Evolutionary conservation across 2,888 invertebrate genomes (phyloP).

Genomic region (Pycnomerus fuliginosus): DNA sequence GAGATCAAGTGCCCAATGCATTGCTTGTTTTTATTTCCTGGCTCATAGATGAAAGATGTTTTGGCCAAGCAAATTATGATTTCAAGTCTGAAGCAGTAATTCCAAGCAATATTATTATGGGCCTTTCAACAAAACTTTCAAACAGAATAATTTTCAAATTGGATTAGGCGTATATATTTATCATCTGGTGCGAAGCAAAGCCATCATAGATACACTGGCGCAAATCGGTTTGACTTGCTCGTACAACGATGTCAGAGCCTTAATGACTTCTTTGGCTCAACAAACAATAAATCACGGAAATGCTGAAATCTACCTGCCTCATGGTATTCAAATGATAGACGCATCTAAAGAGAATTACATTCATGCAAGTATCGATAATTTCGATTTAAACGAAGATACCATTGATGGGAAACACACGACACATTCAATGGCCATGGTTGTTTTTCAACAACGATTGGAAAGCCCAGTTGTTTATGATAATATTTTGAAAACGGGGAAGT

Average conservation of each 20-base stretch:
- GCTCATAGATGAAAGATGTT: constrained; percentile 9
- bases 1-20: constrained; percentile 14
- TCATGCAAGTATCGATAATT: constrained; percentile 25
- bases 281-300: constrained; percentile 5
- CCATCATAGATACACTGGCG: constrained; percentile 17
- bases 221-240: constrained; percentile 16
- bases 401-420: neutral
- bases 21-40: constrained; percentile 11
- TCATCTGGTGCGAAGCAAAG: constrained; percentile 21
- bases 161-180: constrained; percentile 23
- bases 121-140: constrained; percentile 19
- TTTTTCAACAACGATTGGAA: constrained; percentile 19
- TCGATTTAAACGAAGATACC: constrained; percentile 20
- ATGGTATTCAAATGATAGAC: neutral
- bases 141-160: constrained; percentile 24
- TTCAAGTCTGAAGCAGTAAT: constrained; percentile 9
- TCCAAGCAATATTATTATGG: constrained; percentile 23
- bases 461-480: constrained; percentile 6
- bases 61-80: constrained; percentile 9
- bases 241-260: constrained; percentile 18
- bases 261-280: constrained; percentile 20
- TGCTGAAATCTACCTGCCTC: neutral
- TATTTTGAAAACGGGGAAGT: neutral
- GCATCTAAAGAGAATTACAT: constrained; percentile 16
- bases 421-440: constrained; percentile 20